Conservation (phyloP, 2,797 vertebrate species). For the Sebastiscus tertius region DNA sequence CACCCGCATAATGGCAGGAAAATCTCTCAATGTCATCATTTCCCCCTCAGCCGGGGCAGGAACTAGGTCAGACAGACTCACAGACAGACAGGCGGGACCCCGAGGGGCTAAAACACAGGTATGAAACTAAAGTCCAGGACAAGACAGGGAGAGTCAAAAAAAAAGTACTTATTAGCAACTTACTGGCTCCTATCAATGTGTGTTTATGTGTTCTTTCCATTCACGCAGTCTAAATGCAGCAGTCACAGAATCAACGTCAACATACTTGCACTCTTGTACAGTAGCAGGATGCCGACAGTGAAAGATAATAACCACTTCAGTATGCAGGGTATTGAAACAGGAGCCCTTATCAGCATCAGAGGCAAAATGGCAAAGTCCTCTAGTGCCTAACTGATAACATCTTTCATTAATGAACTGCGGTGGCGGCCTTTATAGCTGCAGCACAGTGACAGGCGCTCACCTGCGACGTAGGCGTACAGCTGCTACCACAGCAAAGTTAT, state of each 20-base stretch:
- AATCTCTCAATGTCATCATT: constrained; percentile 71
- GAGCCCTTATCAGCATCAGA: constrained; percentile 36
- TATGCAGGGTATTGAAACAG: constrained; percentile 29
- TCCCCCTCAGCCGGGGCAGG: constrained; percentile 58
- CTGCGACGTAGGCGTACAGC: not conserved
- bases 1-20: constrained; percentile 74
- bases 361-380: constrained; percentile 35
- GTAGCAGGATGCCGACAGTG: constrained; percentile 17
- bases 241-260: constrained; percentile 26
- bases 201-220: not conserved
- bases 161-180: constrained; percentile 5
- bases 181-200: not conserved
- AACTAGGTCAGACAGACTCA: constrained; percentile 70
- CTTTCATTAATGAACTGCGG: constrained; percentile 33
- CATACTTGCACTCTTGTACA: constrained; percentile 18
- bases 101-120: constrained; percentile 35
- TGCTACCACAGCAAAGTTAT: not conserved
- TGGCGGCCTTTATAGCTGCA: not conserved
- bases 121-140: constrained; percentile 29
- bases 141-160: not conserved
- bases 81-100: constrained; percentile 31
- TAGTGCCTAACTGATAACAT: constrained; percentile 18
- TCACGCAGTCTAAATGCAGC: not conserved
- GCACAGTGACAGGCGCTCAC: not conserved
- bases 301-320: constrained; percentile 33